Conservation (phyloP, 2,888 invertebrate species). For the Scrobipalpa atriplicella region DNA sequence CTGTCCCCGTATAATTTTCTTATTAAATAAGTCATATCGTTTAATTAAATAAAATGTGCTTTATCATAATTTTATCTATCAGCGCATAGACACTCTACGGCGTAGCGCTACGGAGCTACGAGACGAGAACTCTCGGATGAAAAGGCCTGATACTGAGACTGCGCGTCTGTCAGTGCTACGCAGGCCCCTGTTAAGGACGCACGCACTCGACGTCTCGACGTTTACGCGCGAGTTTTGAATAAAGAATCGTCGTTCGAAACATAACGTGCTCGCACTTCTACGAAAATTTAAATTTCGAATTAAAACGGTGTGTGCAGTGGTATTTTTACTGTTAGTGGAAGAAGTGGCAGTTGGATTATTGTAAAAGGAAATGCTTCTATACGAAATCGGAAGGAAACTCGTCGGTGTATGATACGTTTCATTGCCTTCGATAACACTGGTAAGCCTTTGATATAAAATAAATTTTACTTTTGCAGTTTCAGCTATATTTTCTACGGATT, state of each 20-base stretch:
- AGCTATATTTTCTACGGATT: not conserved
- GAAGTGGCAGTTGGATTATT: not conserved
- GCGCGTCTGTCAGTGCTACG: slow-evolving; percentile 72
- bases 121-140: slow-evolving; percentile 47
- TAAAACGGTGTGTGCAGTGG: slow-evolving; percentile 27
- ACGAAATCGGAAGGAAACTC: slow-evolving; percentile 14
- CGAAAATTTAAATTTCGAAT: not conserved
- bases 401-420: slow-evolving; percentile 18
- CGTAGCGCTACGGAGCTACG: slow-evolving; percentile 39
- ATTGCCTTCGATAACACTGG: slow-evolving; percentile 5
- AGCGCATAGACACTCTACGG: slow-evolving; percentile 42
- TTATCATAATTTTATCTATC: slow-evolving; percentile 56
- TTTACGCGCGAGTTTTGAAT: slow-evolving; percentile 28
- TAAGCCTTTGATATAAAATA: slow-evolving; percentile 5
- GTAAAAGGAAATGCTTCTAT: slow-evolving; percentile 17
- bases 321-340: slow-evolving; percentile 12
- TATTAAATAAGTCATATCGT: too few species aligned
- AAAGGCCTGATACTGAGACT: slow-evolving; percentile 67
- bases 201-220: slow-evolving; percentile 38
- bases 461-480: not conserved
- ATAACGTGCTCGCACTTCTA: not conserved
- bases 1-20: too few species aligned
- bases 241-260: slow-evolving; percentile 16
- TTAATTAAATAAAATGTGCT: slow-evolving; percentile 55
- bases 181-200: slow-evolving; percentile 47